Base-by-base conservation (phyloP, 2,888 invertebrate genomes). In the Plutella xylostella region DNA sequence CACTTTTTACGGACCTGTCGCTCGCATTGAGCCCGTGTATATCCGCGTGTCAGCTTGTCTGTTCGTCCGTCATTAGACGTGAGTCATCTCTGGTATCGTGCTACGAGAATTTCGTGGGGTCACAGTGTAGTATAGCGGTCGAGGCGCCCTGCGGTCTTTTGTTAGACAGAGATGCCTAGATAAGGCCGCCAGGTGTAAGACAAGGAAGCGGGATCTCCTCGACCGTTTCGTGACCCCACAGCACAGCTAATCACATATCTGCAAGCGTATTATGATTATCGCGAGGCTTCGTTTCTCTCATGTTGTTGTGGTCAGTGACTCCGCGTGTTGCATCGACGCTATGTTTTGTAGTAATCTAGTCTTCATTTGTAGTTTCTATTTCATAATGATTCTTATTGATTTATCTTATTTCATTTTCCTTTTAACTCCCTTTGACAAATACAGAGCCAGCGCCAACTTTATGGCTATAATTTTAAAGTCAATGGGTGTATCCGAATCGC, bases 81-180 rank as follows among this genome's bases (percentile, higher is more conserved):
- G 79, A 80, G 75, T 79, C 80, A 79, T 69, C 31, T 68, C 31
- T 25, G 20, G 70, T 73, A 77, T 73, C 77, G 77, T 76, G 77
- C 74, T 59, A 54, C 57, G 70, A 72, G 77, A 72, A 79, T 82
- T 82, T 82, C 80, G 82, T 80, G 80, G 80, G 82, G 82, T 82
- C 80, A 80, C 77, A 82, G 82, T 79, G 79, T 80, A 79, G 69
- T 79, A 73, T 82, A 80, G 80, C 82, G 82, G 82, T 78, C 72
- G 72, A 70, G 71, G 75, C 72, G 80, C 77, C 77, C 80, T 74
- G 73, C 72, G 77, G 78, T 75, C 75, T 72, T 78, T 67, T 60
- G 68, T 57, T 50, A 48, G 71, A 72, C 50, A 56, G 63, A 63
- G 71, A 73, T 49, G 19, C 12, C 12, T 19, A 31, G 30, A 42